Conservation (phyloP, 1,140 invertebrate species). For the Dermatophagoides farinae region DNA sequence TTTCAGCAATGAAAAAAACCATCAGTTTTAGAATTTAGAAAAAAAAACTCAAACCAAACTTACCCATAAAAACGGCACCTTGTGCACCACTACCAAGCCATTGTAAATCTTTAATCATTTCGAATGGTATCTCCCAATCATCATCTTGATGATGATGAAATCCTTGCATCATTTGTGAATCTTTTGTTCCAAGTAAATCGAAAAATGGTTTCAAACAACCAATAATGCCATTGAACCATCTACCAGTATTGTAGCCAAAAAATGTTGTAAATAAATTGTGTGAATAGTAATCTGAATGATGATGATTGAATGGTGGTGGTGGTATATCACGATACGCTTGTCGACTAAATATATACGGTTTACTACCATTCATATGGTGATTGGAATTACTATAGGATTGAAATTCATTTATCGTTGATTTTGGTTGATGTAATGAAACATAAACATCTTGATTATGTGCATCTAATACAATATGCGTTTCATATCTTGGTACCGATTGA, state of each 20-base stretch:
- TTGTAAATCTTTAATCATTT: constrained; percentile 66
- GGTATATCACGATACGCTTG: background rate
- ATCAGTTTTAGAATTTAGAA: background rate
- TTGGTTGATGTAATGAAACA: background rate
- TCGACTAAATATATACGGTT: background rate
- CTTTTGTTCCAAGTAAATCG: constrained; percentile 58
- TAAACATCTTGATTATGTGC: too few species aligned
- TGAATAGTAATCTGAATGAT: background rate
- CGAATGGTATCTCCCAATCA: constrained; percentile 86
- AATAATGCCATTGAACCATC: constrained; percentile 56
- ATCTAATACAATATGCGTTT: too few species aligned
- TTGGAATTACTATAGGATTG: too few species aligned
- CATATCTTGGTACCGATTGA: too few species aligned
- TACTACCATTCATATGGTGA: background rate
- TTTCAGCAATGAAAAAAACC: background rate
- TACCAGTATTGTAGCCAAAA: constrained; percentile 1
- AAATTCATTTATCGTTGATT: background rate
- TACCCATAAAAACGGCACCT: constrained; percentile 81
- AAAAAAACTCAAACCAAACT: background rate
- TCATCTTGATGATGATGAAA: constrained; percentile 25
- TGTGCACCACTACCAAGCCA: constrained; percentile 90
- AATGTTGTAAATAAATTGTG: background rate
- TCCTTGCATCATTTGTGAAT: constrained; percentile 44
- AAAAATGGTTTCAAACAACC: constrained; percentile 66
- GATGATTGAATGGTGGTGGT: background rate